Percentiles rank a stretch among this genome's conserved stretches.
These are phyloP conservation scores for Etheostoma spectabile DNA, from an alignment of 2,113 vertebrate species.

Conservation along the genomic window DNA sequence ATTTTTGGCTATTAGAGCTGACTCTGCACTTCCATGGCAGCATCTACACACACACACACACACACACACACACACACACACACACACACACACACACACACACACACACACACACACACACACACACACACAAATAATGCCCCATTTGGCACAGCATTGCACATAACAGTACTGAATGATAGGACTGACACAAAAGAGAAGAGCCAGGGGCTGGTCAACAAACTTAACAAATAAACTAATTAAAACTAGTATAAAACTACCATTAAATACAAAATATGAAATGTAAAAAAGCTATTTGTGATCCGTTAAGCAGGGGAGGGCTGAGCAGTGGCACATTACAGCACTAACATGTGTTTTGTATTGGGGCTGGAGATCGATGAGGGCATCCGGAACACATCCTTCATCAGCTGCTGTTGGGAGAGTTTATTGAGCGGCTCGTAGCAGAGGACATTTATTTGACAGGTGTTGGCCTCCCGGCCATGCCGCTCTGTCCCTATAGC, in stretches of 20 bases:
- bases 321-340: conserved; percentile 42
- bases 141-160: neutral
- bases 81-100: conserved; percentile 6
- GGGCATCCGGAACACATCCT: conserved; percentile 38
- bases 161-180: neutral
- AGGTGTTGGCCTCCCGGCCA: conserved; percentile 39
- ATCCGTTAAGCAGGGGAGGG: neutral
- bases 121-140: conserved; percentile 7
- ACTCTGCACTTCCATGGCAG: conserved; percentile 41
- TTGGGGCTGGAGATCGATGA: conserved; percentile 40
- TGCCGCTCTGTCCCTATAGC: conserved; percentile 39
- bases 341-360: conserved; percentile 18
- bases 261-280: neutral
- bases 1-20: conserved; percentile 29
- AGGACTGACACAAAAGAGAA: neutral
- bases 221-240: neutral
- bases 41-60: neutral
- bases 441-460: conserved; percentile 56
- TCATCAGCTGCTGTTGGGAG: conserved; percentile 51
- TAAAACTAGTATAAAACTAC: neutral
- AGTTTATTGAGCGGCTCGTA: conserved; percentile 52
- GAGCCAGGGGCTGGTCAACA: neutral
- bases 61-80: conserved; percentile 1
- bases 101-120: neutral
- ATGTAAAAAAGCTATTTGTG: conserved; percentile 6